phyloP scores from a whole-genome alignment of 2,888 invertebrate genomes.

The Apotomis turbidana region DNA sequence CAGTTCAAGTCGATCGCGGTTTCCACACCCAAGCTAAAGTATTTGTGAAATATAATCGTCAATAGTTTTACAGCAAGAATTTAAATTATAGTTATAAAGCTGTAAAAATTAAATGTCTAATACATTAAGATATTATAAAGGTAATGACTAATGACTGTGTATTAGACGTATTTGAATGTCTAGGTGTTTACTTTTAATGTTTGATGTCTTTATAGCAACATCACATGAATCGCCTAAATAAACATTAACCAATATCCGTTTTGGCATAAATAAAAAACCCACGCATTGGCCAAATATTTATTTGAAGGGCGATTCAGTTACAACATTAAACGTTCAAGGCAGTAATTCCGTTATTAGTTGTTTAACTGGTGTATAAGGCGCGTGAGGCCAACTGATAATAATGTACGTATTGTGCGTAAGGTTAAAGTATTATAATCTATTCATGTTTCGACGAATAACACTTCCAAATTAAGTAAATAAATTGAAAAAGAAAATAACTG shows the following conservation, averaged over 20 bases:
- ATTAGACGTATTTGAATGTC: too few species aligned
- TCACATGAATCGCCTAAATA: too few species aligned
- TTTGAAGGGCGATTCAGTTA: slow-evolving; percentile 30
- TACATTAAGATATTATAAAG: too few species aligned
- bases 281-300: background rate
- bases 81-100: too few species aligned
- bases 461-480: background rate
- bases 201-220: too few species aligned
- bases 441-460: background rate
- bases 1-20: too few species aligned
- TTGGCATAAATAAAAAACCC: background rate
- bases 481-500: background rate
- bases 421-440: background rate
- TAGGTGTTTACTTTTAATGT: too few species aligned
- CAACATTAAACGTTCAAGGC: slow-evolving; percentile 26
- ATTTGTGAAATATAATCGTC: too few species aligned
- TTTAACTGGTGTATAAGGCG: slow-evolving; percentile 32
- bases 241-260: background rate
- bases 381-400: slow-evolving; percentile 4
- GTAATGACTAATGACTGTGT: too few species aligned
- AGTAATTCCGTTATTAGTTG: slow-evolving; percentile 27
- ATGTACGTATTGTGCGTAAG: background rate
- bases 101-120: too few species aligned
- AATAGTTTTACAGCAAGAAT: too few species aligned
- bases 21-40: too few species aligned